phyloP scores from a whole-genome alignment of 2,888 invertebrate genomes.

The Leucania comma region DNA sequence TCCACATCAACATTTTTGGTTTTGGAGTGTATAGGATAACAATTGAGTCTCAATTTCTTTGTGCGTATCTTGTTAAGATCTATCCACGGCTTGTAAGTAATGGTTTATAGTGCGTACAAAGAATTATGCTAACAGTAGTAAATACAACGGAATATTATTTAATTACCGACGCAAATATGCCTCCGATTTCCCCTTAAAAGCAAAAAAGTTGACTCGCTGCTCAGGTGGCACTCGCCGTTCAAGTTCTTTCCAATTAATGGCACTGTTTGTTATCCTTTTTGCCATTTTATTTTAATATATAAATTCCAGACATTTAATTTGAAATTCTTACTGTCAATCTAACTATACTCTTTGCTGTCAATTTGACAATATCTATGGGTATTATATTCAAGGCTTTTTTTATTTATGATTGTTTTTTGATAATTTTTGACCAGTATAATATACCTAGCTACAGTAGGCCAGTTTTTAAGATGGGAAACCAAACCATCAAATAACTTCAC shows the following conservation, averaged over 20 bases:
- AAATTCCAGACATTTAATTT: neutral
- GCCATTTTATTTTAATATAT: constrained; percentile 69
- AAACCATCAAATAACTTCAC: no score
- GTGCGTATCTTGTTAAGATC: neutral
- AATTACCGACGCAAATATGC: constrained; percentile 78
- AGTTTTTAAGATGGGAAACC: no score
- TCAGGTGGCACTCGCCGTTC: constrained; percentile 78
- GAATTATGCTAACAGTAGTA: neutral
- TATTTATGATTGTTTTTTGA: no score
- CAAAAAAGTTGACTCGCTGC: constrained; percentile 75
- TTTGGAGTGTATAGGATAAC: neutral
- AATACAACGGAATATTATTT: neutral
- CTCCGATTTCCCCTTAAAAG: constrained; percentile 83
- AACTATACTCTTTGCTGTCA: no score
- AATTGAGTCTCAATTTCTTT: no score
- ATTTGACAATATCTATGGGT: constrained; percentile 21
- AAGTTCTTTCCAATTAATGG: constrained; percentile 81
- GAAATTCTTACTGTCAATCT: constrained; percentile 2
- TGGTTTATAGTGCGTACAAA: neutral
- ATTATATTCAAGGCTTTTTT: neutral
- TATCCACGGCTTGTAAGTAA: neutral
- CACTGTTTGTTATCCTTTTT: constrained; percentile 77
- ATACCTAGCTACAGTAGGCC: no score
- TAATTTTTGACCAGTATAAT: no score
- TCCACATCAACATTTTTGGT: no score